Conservation (phyloP, 2,113 vertebrate species). For the Manacus vitellinus region DNA sequence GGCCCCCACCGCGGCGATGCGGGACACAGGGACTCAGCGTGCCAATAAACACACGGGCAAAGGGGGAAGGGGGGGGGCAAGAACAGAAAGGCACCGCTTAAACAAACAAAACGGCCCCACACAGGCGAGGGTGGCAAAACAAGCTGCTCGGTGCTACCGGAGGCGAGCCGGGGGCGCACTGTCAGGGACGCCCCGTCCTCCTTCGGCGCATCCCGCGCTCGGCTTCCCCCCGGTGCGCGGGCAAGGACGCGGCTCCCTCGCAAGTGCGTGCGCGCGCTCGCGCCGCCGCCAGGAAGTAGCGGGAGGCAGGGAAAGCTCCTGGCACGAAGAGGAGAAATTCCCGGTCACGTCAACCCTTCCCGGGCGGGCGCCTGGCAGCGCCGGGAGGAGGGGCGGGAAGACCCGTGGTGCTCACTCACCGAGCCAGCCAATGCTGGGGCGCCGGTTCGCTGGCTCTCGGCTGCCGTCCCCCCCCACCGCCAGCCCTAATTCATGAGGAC, state of each 20-base stretch:
- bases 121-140: background rate
- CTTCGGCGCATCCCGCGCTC: constrained; percentile 43
- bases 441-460: constrained; percentile 65
- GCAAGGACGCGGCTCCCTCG: constrained; percentile 59
- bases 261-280: constrained; percentile 20
- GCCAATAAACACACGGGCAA: background rate
- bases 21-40: background rate
- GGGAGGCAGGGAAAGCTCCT: background rate
- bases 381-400: background rate
- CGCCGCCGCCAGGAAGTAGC: constrained; percentile 40
- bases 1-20: background rate
- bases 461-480: constrained; percentile 62
- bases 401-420: constrained; percentile 80
- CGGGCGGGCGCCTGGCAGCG: constrained; percentile 47
- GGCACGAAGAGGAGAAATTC: background rate
- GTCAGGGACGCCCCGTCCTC: background rate
- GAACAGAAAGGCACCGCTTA: background rate
- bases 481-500: constrained; percentile 86
- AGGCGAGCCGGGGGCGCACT: background rate
- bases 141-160: background rate
- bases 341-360: constrained; percentile 44
- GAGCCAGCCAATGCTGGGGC: constrained; percentile 92
- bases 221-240: background rate
- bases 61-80: no score
- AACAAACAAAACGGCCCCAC: background rate